phyloP scores from a whole-genome alignment of 2,797 vertebrate species.

The Uromys caudimaculatus region DNA sequence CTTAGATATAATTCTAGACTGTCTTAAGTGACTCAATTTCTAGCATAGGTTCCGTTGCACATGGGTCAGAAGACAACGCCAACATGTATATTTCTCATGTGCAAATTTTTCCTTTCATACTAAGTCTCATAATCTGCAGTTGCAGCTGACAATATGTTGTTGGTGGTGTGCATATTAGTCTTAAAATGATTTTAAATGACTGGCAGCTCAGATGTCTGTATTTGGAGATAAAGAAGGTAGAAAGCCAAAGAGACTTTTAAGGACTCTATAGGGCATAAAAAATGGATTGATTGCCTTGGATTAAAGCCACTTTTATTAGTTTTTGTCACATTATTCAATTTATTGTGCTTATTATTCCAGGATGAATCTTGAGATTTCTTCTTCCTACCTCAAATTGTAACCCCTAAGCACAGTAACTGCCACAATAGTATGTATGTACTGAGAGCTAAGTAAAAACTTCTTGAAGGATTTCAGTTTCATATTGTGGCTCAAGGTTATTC shows the following conservation, averaged over 20 bases:
- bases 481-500: background rate
- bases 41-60: background rate
- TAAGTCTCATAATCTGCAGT: background rate
- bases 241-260: background rate
- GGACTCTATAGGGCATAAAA: background rate
- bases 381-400: background rate
- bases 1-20: background rate
- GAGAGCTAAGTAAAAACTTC: background rate
- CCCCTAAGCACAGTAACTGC: background rate
- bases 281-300: background rate
- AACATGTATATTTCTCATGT: background rate
- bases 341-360: background rate
- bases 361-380: background rate
- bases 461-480: background rate
- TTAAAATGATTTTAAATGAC: background rate
- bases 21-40: background rate
- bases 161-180: rapidly evolving
- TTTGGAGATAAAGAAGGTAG: background rate
- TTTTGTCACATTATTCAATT: background rate
- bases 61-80: background rate
- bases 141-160: background rate
- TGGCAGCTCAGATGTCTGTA: background rate
- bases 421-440: background rate
- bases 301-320: background rate
- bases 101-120: background rate